phyloP scores from a whole-genome alignment of 2,797 vertebrate genomes.

The Poeciliopsis presidionis region DNA sequence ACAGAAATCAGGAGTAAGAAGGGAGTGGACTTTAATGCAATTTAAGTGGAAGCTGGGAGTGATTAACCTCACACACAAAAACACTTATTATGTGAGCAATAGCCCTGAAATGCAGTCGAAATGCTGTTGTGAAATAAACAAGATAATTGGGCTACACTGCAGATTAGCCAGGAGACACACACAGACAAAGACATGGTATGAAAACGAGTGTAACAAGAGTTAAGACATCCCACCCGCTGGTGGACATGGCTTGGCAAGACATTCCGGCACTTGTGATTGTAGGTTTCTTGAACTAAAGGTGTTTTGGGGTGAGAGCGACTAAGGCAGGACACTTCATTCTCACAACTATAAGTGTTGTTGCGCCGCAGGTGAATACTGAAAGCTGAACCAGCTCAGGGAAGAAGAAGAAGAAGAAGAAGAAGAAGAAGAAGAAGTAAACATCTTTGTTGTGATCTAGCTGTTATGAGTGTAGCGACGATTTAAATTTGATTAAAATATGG shows the following conservation, averaged over 20 bases:
- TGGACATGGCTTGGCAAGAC: constrained; percentile 80
- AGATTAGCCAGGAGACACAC: constrained; percentile 8
- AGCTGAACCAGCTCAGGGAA: constrained; percentile 56
- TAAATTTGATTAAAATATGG: constrained; percentile 56
- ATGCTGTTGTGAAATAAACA: constrained; percentile 68
- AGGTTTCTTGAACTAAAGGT: constrained; percentile 64
- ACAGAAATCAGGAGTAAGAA: constrained; percentile 73
- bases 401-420: constrained; percentile 25
- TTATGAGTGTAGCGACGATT: constrained; percentile 47
- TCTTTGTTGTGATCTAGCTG: constrained; percentile 74
- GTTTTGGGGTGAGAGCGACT: constrained; percentile 53
- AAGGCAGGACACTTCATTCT: constrained; percentile 70
- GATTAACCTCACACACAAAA: constrained; percentile 60
- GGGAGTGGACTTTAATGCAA: constrained; percentile 70
- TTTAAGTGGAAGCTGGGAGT: constrained; percentile 64
- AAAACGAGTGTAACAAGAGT: constrained; percentile 69
- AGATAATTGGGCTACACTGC: constrained; percentile 18
- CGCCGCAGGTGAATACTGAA: constrained; percentile 32
- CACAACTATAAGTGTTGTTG: constrained; percentile 36
- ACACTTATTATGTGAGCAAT: constrained; percentile 53
- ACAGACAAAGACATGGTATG: constrained; percentile 45
- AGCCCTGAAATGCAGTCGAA: constrained; percentile 64
- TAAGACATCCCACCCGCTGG: constrained; percentile 78
- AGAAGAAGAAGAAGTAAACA: constrained; percentile 56
- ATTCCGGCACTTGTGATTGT: constrained; percentile 84